phyloP scores from a whole-genome alignment of 2,888 invertebrate genomes.

The Cephus pygmeus region DNA sequence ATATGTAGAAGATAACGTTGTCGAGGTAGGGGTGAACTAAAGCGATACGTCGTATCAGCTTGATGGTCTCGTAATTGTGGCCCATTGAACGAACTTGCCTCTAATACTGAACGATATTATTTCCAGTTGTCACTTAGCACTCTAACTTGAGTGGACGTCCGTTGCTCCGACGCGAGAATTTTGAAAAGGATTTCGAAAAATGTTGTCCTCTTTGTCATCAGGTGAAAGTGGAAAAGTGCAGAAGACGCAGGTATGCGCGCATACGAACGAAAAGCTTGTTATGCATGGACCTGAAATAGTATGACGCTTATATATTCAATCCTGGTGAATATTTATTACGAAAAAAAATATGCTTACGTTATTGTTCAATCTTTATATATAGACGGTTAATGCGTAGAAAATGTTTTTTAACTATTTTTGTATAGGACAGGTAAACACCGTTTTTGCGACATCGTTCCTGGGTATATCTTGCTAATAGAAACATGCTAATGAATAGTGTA shows the following conservation, averaged over 20 bases:
- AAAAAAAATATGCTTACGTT: neutral
- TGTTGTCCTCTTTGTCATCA: neutral
- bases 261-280: neutral
- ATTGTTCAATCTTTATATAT: neutral
- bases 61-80: constrained; percentile 4
- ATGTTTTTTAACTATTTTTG: neutral
- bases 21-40: neutral
- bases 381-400: neutral
- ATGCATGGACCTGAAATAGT: neutral
- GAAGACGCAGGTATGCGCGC: neutral
- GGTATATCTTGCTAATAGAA: neutral
- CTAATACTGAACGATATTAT: neutral
- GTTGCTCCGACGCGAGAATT: neutral
- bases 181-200: neutral
- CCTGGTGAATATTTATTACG: neutral
- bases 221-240: neutral
- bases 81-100: constrained; percentile 5
- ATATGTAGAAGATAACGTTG: neutral
- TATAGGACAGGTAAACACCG: neutral
- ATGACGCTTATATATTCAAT: neutral
- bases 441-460: neutral
- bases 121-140: neutral
- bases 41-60: neutral
- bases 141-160: neutral
- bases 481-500: neutral